Evolutionary conservation across 2,113 vertebrate genomes (phyloP), one percentile per base, ranked within the genome.

Genomic region (Hypanus sabinus): DNA sequence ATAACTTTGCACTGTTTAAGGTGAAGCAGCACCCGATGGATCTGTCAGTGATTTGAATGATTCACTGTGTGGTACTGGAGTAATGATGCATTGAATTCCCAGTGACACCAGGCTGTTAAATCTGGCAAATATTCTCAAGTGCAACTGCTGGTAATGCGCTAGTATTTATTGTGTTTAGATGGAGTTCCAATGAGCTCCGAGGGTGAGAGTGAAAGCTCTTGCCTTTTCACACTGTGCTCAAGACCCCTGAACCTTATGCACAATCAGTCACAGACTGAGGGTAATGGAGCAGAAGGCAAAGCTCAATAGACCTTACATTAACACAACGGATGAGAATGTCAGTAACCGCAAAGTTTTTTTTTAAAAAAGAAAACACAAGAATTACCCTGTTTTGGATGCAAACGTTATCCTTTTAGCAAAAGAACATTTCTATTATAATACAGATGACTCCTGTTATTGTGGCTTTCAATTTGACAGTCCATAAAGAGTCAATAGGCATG

Each of bases 141-240:
- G 97, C 97, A 97, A 98, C 97, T 98, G 97, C 98, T 98, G 97
- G 98, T 97, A 97, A 97, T 98, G 96, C 97, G 97, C 96, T 97
- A 96, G 97, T 97, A 97, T 97, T 97, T 97, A 98, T 98, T 98
- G 98, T 98, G 96, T 97, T 97, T 98, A 98, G 98, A 97, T 98
- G 98, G 98, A 98, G 98, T 98, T 97, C 97, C 98, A 99, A 98
- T 98, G 98, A 98, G 98, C 97, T 98, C 97, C 97, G 97, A 97
- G 98, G 96, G 97, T 98, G 97, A 97, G 97, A 97, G 96, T 98
- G 97, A 98, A 98, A 97, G 96, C 97, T 96, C 96, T 97, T 95
- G 95, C 96, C 97, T 96, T 97, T 98, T 98, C 98, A 98, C 97
- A 97, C 96, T 97, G 97, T 98, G 97, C 96, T 96, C 97, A 98